phyloP scores from a whole-genome alignment of 1,140 invertebrate species.

The Chymomyza costata region DNA sequence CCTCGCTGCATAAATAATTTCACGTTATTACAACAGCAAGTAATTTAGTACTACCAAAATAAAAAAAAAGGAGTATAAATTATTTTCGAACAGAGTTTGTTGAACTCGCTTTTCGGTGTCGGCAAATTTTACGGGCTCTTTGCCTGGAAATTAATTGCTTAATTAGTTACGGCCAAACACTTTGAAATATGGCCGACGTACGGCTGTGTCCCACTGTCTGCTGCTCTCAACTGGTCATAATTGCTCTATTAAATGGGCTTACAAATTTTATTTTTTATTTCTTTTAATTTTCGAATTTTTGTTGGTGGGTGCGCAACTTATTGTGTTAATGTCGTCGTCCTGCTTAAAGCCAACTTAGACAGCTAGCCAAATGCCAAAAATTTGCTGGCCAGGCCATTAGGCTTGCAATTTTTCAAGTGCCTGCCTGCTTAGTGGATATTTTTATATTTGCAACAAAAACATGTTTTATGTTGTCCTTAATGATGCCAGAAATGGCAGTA shows the following conservation, averaged over 20 bases:
- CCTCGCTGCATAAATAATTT: constrained; percentile 46
- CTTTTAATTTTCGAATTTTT: constrained; percentile 12
- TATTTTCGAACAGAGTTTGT: constrained; percentile 62
- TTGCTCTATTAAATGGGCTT: constrained; percentile 71
- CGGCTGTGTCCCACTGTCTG: constrained; percentile 27
- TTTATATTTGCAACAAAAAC: constrained; percentile 62
- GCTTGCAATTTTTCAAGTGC: constrained; percentile 53
- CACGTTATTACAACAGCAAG: constrained; percentile 3
- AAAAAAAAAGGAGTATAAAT: constrained; percentile 31
- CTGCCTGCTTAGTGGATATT: neutral
- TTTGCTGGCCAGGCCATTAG: constrained; percentile 64
- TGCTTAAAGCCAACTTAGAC: neutral
- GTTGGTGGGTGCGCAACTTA: constrained; percentile 36
- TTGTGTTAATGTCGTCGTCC: constrained; percentile 44
- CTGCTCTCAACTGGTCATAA: constrained; percentile 65
- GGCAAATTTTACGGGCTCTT: constrained; percentile 14
- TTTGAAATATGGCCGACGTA: constrained; percentile 67
- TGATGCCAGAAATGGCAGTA: constrained; percentile 53
- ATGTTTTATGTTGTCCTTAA: constrained; percentile 72
- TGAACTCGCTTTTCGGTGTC: constrained; percentile 48
- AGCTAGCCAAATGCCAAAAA: too few relatives aligned
- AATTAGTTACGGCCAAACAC: constrained; percentile 72
- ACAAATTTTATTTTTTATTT: constrained; percentile 19
- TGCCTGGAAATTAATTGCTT: constrained; percentile 69
- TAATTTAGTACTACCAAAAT: neutral